phyloP scores from a whole-genome alignment of 2,113 vertebrate species.

The Macheiramphus alcinus region DNA sequence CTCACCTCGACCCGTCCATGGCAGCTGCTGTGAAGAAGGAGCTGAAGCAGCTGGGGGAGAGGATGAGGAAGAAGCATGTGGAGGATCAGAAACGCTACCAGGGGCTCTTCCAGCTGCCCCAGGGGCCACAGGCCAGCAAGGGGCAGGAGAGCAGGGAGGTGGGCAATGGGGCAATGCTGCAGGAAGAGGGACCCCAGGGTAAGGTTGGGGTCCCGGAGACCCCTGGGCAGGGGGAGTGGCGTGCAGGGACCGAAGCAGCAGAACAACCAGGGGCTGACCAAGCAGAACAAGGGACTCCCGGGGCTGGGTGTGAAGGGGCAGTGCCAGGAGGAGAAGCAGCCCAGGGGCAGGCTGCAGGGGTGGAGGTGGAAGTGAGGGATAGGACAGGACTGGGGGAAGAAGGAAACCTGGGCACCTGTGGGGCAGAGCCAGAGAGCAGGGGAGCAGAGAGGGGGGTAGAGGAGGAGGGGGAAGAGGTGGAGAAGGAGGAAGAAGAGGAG shows the following conservation, averaged over 20 bases:
- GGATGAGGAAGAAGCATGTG: conserved; percentile 82
- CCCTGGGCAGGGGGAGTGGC: background rate
- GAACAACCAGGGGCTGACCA: background rate
- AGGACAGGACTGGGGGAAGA: background rate
- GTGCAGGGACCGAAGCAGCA: fast-evolving
- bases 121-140: background rate
- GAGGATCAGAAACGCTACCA: conserved; percentile 82
- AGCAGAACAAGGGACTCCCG: background rate
- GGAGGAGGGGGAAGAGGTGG: background rate
- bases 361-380: background rate
- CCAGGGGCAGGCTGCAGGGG: background rate
- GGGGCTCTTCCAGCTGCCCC: conserved; percentile 69
- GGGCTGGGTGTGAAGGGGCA: background rate
- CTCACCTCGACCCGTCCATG: conserved; percentile 75
- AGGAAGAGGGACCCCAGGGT: background rate
- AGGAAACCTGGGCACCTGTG: background rate
- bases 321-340: background rate
- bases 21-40: conserved; percentile 69
- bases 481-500: background rate
- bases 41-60: conserved; percentile 75
- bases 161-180: fast-evolving
- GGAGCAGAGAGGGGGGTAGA: background rate
- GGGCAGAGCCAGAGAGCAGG: background rate
- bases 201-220: background rate
- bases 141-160: background rate